These are phyloP conservation scores for Lateolabrax maculatus DNA, from an alignment of 2,797 vertebrate species.

Conservation along the genomic window DNA sequence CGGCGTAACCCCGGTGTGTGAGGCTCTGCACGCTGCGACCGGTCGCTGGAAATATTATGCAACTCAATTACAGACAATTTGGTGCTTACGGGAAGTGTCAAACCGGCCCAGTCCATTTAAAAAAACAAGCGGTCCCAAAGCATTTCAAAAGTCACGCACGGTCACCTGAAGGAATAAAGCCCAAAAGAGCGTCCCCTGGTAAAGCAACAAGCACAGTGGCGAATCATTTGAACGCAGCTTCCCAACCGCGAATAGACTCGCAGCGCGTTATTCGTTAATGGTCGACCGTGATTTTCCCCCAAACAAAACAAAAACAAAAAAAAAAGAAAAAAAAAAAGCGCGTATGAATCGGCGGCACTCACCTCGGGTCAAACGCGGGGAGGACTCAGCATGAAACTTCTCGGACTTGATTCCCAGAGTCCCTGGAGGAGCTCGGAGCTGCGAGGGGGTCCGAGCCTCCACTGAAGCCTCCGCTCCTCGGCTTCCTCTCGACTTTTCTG, in stretches of 20 bases:
- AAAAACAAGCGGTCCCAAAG: too few relatives aligned
- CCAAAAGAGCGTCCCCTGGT: too few relatives aligned
- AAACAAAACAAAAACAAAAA: too few relatives aligned
- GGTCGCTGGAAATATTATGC: background rate
- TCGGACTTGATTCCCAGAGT: constrained; percentile 75
- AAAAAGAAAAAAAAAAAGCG: too few relatives aligned
- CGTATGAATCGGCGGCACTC: constrained; percentile 5
- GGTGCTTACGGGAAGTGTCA: background rate
- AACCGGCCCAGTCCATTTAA: background rate
- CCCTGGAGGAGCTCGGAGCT: constrained; percentile 70
- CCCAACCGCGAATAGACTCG: background rate
- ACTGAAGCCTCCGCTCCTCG: constrained; percentile 78
- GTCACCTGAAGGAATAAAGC: background rate
- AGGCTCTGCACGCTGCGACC: background rate
- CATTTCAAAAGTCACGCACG: constrained; percentile 32
- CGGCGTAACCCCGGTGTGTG: background rate
- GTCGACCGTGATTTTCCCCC: constrained; percentile 16
- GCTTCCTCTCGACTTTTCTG: constrained; percentile 56
- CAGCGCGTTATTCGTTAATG: background rate
- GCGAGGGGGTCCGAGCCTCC: constrained; percentile 80
- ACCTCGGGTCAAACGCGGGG: constrained; percentile 79
- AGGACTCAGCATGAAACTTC: constrained; percentile 81
- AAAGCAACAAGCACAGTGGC: background rate
- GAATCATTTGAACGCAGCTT: constrained; percentile 12
- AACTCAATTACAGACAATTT: background rate